Conservation (phyloP, 2,113 vertebrate genomes). For the Harpagus bidentatus region DNA sequence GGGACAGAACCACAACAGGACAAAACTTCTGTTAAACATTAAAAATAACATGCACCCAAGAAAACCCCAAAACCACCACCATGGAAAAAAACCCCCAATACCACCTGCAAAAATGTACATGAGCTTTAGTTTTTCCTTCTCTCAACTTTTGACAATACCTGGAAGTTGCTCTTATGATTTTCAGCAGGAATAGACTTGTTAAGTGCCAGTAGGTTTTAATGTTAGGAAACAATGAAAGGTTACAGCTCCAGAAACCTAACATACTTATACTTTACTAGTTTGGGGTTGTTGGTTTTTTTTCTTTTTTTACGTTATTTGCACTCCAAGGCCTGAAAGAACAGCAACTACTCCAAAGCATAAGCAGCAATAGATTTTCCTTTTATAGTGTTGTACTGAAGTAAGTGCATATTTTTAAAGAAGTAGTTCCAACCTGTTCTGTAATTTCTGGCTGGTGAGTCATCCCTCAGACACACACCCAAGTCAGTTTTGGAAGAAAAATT, state of each 20-base stretch:
- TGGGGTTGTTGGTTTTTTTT: neutral
- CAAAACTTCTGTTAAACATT: neutral
- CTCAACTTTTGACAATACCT: neutral
- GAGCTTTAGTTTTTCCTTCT: neutral
- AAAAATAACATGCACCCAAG: neutral
- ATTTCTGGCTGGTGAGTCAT: conserved; percentile 31
- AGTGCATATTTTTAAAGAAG: neutral
- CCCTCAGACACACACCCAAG: neutral
- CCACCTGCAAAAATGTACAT: neutral
- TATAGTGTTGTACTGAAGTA: neutral
- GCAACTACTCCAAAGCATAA: neutral
- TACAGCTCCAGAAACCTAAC: neutral
- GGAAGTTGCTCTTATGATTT: neutral
- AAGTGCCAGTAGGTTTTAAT: neutral
- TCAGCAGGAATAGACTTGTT: neutral
- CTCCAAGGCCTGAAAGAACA: neutral
- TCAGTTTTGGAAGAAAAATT: neutral
- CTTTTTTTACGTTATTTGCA: neutral
- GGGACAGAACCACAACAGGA: neutral
- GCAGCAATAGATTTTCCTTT: neutral
- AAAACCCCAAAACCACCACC: neutral
- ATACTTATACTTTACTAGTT: neutral
- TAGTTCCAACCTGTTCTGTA: conserved; percentile 34
- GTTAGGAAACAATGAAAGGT: neutral
- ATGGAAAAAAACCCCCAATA: neutral